phyloP scores from a whole-genome alignment of 2,888 invertebrate species.

The Tethea ocularis region DNA sequence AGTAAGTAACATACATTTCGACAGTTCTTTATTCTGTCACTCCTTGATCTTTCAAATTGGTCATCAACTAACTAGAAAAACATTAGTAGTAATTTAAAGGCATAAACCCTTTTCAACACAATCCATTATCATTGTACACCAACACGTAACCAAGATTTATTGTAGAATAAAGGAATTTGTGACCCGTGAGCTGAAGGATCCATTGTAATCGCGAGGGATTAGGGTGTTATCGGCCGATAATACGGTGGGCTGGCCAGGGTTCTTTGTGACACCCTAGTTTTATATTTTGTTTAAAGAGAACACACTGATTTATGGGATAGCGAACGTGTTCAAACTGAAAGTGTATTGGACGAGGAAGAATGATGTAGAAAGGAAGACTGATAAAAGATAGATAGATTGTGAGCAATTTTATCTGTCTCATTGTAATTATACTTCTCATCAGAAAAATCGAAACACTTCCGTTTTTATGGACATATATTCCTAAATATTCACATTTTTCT shows the following conservation, averaged over 20 bases:
- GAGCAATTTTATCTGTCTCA: no score
- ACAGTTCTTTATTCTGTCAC: no score
- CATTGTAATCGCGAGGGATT: constrained; percentile 74
- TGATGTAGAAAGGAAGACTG: no score
- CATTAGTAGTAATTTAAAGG: constrained; percentile 12
- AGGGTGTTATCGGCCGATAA: constrained; percentile 74
- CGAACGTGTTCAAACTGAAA: constrained; percentile 10
- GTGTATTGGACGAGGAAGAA: no score
- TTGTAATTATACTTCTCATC: no score
- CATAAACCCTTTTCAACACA: constrained; percentile 22
- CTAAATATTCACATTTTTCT: no score
- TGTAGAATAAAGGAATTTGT: constrained; percentile 63
- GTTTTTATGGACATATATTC: no score
- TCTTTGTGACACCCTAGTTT: constrained; percentile 25
- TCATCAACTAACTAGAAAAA: no score
- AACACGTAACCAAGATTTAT: constrained; percentile 61
- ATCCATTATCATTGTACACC: constrained; percentile 20
- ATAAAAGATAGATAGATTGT: no score
- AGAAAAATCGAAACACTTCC: no score
- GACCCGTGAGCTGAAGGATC: constrained; percentile 55
- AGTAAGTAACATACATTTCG: no score
- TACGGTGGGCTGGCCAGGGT: constrained; percentile 52
- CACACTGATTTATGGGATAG: constrained; percentile 31
- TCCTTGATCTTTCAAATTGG: no score
- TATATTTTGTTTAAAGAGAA: constrained; percentile 26